Evolutionary conservation across 2,888 invertebrate species (phyloP).

Genomic region (Sussaba pulchella): DNA sequence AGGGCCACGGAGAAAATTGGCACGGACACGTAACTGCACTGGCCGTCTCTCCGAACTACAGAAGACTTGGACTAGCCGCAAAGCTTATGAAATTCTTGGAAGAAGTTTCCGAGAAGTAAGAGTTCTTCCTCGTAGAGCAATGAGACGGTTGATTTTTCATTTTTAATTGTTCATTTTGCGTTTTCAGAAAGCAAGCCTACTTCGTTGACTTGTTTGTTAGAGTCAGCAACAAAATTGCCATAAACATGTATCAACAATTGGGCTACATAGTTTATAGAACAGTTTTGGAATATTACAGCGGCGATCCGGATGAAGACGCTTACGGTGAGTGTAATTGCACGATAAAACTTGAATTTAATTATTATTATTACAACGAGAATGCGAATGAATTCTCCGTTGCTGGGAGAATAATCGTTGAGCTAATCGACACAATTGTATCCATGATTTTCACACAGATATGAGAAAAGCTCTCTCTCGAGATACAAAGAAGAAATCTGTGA

Average conservation of each 20-base stretch:
- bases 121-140: conserved; percentile 65
- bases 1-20: conserved; percentile 98
- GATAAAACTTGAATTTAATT: background rate
- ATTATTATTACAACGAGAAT: background rate
- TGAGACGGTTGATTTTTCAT: background rate
- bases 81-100: conserved; percentile 97
- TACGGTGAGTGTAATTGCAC: conserved; percentile 89
- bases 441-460: conserved; percentile 92
- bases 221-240: conserved; percentile 98
- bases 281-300: conserved; percentile 99
- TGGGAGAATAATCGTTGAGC: background rate
- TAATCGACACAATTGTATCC: background rate
- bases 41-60: conserved; percentile 97
- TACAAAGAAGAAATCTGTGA: conserved; percentile 94
- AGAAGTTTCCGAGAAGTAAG: conserved; percentile 97
- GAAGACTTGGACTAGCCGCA: conserved; percentile 96
- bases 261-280: conserved; percentile 98
- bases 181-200: conserved; percentile 95
- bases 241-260: conserved; percentile 98
- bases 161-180: conserved; percentile 76
- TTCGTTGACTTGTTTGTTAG: conserved; percentile 99
- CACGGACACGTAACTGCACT: conserved; percentile 99
- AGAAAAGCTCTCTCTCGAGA: conserved; percentile 98
- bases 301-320: conserved; percentile 99
- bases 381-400: background rate